Evolutionary conservation across 2,888 invertebrate species (phyloP).

Genomic region (Lasioglossum oenotherae): DNA sequence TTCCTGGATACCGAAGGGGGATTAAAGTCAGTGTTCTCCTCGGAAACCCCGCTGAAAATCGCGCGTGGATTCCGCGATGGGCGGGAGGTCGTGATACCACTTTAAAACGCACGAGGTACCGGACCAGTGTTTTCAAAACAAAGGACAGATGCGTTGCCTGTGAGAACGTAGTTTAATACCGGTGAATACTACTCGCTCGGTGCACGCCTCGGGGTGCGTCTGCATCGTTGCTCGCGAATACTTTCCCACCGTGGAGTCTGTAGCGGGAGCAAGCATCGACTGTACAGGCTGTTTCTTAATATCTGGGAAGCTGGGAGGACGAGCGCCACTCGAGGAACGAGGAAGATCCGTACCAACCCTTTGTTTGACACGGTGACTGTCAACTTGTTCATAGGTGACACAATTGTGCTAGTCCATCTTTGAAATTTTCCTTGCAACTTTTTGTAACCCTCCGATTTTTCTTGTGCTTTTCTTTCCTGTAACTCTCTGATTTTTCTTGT

Average conservation of each 20-base stretch:
- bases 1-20: not conserved
- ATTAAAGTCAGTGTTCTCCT: not conserved
- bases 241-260: conserved; percentile 56
- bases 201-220: conserved; percentile 51
- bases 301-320: not conserved
- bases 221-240: conserved; percentile 44
- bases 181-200: conserved; percentile 41
- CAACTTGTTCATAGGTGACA: not conserved
- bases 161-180: conserved; percentile 58
- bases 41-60: not conserved
- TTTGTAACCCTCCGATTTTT: no score
- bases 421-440: not conserved
- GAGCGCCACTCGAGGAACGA: not conserved
- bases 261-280: conserved; percentile 22
- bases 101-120: conserved; percentile 14
- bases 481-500: no score
- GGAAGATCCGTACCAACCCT: not conserved
- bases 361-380: not conserved
- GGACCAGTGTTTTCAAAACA: conserved; percentile 46
- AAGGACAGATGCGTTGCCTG: conserved; percentile 49
- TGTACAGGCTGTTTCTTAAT: conserved; percentile 21
- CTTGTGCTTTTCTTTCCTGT: no score
- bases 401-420: not conserved
- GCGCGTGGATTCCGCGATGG: not conserved
- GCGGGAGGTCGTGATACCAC: not conserved